phyloP scores from a whole-genome alignment of 2,888 invertebrate species.

The Drosophila sordidapex region DNA sequence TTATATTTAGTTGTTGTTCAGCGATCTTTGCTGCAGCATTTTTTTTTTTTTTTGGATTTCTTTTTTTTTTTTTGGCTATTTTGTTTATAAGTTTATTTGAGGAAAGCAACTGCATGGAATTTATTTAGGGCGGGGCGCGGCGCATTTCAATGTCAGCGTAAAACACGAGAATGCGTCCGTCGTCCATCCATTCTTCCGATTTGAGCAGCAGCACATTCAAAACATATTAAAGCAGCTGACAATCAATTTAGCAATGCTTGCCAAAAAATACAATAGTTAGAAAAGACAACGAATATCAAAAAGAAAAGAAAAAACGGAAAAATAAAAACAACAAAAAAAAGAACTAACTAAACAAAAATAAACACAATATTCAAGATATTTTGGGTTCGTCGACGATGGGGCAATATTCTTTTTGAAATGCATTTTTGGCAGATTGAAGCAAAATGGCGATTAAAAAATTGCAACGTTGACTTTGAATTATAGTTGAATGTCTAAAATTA shows the following conservation, averaged over 20 bases:
- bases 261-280: conserved; percentile 46
- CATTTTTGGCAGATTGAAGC: conserved; percentile 58
- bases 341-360: neutral
- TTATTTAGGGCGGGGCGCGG: conserved; percentile 11
- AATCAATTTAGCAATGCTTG: conserved; percentile 54
- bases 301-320: neutral
- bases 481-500: conserved; percentile 78
- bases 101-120: conserved; percentile 47
- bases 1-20: conserved; percentile 56
- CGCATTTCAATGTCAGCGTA: conserved; percentile 51
- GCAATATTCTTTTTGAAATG: conserved; percentile 47
- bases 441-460: conserved; percentile 77
- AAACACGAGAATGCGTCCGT: conserved; percentile 22
- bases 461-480: conserved; percentile 81
- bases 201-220: conserved; percentile 50
- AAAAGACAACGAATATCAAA: neutral
- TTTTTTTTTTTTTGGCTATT: conserved; percentile 24
- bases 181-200: conserved; percentile 34
- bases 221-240: conserved; percentile 52
- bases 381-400: conserved; percentile 7
- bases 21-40: conserved; percentile 13
- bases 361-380: conserved; percentile 8
- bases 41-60: conserved; percentile 10
- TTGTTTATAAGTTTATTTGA: conserved; percentile 2
- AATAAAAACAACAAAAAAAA: neutral